Evolutionary conservation across 92 coral and sea anemone species (phyloP).

Genomic region (Parazoanthus darwini): DNA sequence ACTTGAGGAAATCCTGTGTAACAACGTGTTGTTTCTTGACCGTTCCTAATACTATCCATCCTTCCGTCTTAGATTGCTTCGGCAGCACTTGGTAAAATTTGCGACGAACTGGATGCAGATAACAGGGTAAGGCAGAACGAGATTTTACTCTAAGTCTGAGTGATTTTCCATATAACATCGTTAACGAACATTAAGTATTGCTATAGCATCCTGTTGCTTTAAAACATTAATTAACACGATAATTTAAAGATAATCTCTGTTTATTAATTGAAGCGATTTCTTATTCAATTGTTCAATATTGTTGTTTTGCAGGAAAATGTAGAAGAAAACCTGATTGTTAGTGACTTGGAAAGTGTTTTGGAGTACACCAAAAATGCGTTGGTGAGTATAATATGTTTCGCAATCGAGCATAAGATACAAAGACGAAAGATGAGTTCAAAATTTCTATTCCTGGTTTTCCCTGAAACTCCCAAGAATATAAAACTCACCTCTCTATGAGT

Average conservation of each 20-base stretch:
- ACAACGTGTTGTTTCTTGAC: background rate
- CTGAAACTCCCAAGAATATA: background rate
- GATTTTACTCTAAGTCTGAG: background rate
- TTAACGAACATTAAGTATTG: no score
- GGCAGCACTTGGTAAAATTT: slow-evolving; percentile 88
- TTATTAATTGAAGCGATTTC: background rate
- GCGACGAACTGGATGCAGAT: slow-evolving; percentile 81
- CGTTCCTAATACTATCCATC: background rate
- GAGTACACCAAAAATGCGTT: slow-evolving; percentile 86
- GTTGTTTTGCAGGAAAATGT: slow-evolving; percentile 68
- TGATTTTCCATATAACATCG: no score
- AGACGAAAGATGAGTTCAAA: background rate
- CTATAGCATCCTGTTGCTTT: background rate
- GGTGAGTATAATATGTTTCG: slow-evolving; percentile 47
- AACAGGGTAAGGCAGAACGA: slow-evolving; percentile 48
- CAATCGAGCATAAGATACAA: no score
- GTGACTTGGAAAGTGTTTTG: slow-evolving; percentile 81
- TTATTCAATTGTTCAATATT: background rate
- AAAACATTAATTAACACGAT: no score
- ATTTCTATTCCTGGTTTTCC: background rate
- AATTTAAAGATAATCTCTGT: background rate
- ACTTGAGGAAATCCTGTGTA: background rate
- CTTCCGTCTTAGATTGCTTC: slow-evolving; percentile 66
- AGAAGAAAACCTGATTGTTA: slow-evolving; percentile 92
- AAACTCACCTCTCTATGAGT: background rate